Evolutionary conservation across 2,797 vertebrate species (phyloP).

Genomic region (Sebastes alutus): DNA sequence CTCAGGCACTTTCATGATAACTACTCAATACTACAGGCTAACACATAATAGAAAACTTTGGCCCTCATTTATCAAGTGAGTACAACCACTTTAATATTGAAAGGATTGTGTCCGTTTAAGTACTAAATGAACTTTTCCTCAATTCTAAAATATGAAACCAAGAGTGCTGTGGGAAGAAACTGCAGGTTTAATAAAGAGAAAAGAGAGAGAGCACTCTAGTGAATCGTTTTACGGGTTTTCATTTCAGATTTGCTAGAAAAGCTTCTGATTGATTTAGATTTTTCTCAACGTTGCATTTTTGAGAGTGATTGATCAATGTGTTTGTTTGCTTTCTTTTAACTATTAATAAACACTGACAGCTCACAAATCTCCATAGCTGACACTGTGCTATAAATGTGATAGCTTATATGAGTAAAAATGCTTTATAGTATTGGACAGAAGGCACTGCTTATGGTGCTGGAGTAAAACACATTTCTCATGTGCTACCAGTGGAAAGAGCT

Average conservation of each 20-base stretch:
- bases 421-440: constrained; percentile 3
- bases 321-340: constrained; percentile 40
- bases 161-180: neutral
- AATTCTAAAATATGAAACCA: neutral
- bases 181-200: neutral
- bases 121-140: neutral
- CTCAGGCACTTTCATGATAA: constrained; percentile 2
- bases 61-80: constrained; percentile 26
- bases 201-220: neutral
- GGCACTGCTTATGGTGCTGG: neutral
- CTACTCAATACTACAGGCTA: neutral
- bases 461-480: neutral
- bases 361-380: constrained; percentile 29
- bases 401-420: constrained; percentile 14
- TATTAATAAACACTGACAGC: constrained; percentile 45
- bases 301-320: constrained; percentile 41
- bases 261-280: constrained; percentile 12
- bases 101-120: neutral
- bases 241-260: constrained; percentile 29
- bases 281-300: constrained; percentile 3
- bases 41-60: constrained; percentile 12
- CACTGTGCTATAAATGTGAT: constrained; percentile 17
- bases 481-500: neutral
- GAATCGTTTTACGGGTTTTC: neutral
- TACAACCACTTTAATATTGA: neutral